These are phyloP conservation scores for Acrobasis suavella DNA, from an alignment of 2,888 invertebrate species.

Conservation along the genomic window DNA sequence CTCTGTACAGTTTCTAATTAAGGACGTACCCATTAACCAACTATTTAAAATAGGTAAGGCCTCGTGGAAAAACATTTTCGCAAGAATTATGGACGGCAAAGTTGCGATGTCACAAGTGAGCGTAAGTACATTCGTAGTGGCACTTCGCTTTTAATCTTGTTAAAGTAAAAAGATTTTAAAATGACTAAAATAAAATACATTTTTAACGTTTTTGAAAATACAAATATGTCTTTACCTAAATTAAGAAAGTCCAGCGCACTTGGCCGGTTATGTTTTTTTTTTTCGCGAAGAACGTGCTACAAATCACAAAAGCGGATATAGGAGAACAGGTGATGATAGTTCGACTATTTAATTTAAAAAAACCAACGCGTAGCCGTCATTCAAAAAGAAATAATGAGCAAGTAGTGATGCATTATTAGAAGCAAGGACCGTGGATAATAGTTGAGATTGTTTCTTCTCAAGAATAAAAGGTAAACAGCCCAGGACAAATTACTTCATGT, in stretches of 20 bases:
- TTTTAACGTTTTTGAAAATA: constrained; percentile 23
- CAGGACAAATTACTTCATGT: too few species aligned
- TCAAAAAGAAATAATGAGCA: neutral
- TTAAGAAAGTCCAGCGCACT: too few species aligned
- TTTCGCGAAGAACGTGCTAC: too few species aligned
- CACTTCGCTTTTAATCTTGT: constrained; percentile 34
- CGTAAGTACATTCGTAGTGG: constrained; percentile 40
- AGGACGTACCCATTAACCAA: constrained; percentile 80
- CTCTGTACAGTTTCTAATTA: constrained; percentile 76
- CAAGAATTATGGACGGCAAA: constrained; percentile 63
- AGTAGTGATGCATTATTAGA: constrained; percentile 10
- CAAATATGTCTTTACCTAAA: constrained; percentile 25
- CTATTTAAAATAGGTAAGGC: constrained; percentile 79
- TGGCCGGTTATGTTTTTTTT: too few species aligned
- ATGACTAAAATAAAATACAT: constrained; percentile 9
- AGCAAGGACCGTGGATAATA: neutral
- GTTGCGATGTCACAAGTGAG: constrained; percentile 52
- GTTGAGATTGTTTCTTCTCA: neutral
- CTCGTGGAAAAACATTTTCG: constrained; percentile 68
- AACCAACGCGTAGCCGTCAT: neutral
- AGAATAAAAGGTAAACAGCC: too few species aligned
- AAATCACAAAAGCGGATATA: too few species aligned
- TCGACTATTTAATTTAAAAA: neutral
- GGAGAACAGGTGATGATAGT: neutral
- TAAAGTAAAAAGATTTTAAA: constrained; percentile 32